These are phyloP conservation scores for Urocitellus parryii DNA, from an alignment of 2,113 vertebrate genomes.

Conservation along the genomic window DNA sequence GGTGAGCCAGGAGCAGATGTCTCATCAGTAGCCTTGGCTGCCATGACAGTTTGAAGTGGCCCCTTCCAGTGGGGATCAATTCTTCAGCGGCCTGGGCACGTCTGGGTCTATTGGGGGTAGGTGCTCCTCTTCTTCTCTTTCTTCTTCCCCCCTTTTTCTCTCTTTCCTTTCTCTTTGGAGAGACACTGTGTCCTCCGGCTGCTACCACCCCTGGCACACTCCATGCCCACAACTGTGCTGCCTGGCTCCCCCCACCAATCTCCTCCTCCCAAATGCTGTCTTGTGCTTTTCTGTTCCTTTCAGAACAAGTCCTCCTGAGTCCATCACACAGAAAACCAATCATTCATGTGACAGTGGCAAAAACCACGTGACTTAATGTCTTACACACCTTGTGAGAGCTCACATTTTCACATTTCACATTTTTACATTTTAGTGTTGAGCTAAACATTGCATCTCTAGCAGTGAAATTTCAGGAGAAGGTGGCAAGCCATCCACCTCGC, in stretches of 20 bases:
- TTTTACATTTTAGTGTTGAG: background rate
- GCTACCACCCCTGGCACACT: background rate
- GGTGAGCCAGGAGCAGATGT: background rate
- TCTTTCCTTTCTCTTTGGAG: background rate
- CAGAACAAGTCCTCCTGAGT: background rate
- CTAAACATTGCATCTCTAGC: background rate
- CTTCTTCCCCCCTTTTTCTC: background rate
- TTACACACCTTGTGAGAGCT: background rate
- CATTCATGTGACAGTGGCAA: background rate
- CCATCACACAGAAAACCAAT: background rate
- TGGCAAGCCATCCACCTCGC: background rate
- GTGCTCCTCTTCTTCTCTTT: background rate
- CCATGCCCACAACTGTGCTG: fast-evolving
- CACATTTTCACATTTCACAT: background rate
- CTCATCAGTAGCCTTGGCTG: background rate
- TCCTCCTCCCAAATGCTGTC: background rate
- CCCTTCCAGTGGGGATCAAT: background rate
- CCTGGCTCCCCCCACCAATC: background rate
- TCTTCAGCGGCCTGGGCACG: fast-evolving
- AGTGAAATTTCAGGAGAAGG: background rate
- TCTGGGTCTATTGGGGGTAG: fast-evolving
- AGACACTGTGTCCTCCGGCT: background rate
- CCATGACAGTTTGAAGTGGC: background rate
- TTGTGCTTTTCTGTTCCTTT: background rate
- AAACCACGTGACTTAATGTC: background rate